Base-by-base conservation (phyloP, 37 sponge, comb jelly and placozoan species). In the Agelas oroides region DNA sequence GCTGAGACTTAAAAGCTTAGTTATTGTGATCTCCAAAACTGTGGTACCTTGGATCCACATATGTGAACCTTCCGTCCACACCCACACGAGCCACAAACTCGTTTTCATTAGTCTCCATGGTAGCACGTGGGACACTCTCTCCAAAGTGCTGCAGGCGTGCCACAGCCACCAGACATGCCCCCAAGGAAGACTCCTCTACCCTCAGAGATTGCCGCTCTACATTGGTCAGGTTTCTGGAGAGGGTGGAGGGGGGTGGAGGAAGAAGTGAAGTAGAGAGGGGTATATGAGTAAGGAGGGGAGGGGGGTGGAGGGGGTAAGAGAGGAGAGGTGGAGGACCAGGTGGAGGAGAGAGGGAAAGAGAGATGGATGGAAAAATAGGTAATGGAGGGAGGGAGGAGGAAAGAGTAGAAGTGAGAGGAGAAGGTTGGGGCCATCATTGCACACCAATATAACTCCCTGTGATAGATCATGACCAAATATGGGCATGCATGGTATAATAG, bases 51-150 rank as follows among this genome's bases (percentile, higher is more conserved):
- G 90, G 96, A 70, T 95, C 96, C 20, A 92, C 75, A 58, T 87
- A 93, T 28, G 78, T 95, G 80, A 93, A 95, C 31, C 86, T 56
- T n/a, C 96, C 96, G 77, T 95, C 94, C 38, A 81, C 28, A 34
- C 86, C 90, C 23, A 90, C 79, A 36, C 96, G 82, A 67, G 94
- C 59, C 32, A 95, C 82, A 77, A 95, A 95, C 82, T 94, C 92
- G 30, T 62, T 90, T 23, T 82, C 94, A 40, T 63, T 88, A 0
- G 86, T 46, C 38, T 63, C 73, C 36, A 35, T 59, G 21, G 46
- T 8, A 12, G 46, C 46, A 46, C 46, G 46, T 33, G 28, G 70
- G 2, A 64, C 59, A 0, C 53, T 40, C 39, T 84, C 84, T 37
- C 87, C 87, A 59, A 89, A 93, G 16, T 79, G 90, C 35, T 90